A percentile compares a stretch with the other conserved stretches of the same genome.
Conservation (phyloP, 2,888 invertebrate species). For the Conus canariensis region DNA sequence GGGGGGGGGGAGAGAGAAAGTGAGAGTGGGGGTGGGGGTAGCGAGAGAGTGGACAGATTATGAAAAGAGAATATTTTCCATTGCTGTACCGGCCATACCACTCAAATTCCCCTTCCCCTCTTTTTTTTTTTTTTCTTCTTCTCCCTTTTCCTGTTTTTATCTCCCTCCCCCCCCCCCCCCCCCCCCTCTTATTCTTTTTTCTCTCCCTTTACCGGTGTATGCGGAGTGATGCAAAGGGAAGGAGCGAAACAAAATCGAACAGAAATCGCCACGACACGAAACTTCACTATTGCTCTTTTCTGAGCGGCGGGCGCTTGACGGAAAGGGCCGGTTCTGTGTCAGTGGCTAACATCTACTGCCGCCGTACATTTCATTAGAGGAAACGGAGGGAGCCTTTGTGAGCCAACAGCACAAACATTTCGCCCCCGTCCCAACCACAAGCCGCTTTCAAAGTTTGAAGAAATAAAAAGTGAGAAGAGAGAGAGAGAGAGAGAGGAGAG, state of each 20-base stretch:
- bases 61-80: too few species aligned
- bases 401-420: not conserved
- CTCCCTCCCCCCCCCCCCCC: too few species aligned
- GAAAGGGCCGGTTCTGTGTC: slow-evolving; percentile 17
- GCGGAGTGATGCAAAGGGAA: not conserved
- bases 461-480: too few species aligned
- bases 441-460: not conserved
- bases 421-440: not conserved
- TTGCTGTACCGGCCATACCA: too few species aligned
- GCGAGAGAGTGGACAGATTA: not conserved
- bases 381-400: not conserved
- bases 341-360: slow-evolving; percentile 10
- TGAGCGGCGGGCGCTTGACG: not conserved
- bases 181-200: too few species aligned
- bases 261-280: slow-evolving; percentile 17
- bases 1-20: not conserved
- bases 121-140: too few species aligned
- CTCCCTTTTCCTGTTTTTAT: too few species aligned
- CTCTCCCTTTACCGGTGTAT: too few species aligned
- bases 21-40: not conserved
- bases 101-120: too few species aligned
- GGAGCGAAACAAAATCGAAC: slow-evolving; percentile 21
- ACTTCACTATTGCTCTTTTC: slow-evolving; percentile 34
- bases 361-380: not conserved
- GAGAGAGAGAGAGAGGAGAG: not conserved